Evolutionary conservation across 2,113 vertebrate genomes (phyloP).

Genomic region (Neogobius melanostomus): DNA sequence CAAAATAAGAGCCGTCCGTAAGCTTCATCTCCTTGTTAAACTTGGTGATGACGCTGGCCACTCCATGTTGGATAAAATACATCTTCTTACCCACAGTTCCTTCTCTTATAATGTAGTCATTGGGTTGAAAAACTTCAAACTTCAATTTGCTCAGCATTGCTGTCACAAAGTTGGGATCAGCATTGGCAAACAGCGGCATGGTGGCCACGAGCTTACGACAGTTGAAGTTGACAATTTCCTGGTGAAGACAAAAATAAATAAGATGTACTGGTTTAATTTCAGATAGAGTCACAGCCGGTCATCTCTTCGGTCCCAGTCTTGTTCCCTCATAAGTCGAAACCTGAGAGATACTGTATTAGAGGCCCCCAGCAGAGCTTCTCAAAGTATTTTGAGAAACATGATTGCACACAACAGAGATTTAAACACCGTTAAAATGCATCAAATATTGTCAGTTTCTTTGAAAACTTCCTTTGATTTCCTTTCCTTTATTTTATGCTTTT

Average conservation of each 20-base stretch:
- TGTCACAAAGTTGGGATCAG: constrained; percentile 98
- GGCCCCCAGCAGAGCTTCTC: too few species aligned
- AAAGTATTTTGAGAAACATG: too few species aligned
- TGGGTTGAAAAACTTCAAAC: constrained; percentile 97
- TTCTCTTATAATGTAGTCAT: constrained; percentile 97
- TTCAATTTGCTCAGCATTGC: constrained; percentile 97
- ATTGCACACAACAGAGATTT: too few species aligned
- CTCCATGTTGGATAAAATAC: constrained; percentile 98
- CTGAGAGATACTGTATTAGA: too few species aligned
- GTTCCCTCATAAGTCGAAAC: too few species aligned
- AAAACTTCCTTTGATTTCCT: too few species aligned
- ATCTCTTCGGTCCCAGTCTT: too few species aligned
- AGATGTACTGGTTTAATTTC: not conserved
- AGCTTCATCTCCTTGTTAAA: constrained; percentile 97
- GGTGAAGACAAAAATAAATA: constrained; percentile 46
- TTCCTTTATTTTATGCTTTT: constrained; percentile 5
- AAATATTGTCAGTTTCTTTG: too few species aligned
- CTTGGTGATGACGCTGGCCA: constrained; percentile 97
- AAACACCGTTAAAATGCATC: too few species aligned
- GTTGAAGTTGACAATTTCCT: constrained; percentile 99
- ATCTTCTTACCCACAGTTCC: constrained; percentile 98
- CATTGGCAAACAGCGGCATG: constrained; percentile 97
- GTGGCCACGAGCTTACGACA: constrained; percentile 97
- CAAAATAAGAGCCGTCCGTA: constrained; percentile 97
- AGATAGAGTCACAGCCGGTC: too few species aligned